Percentiles rank a stretch among this genome's conserved stretches.
Evolutionary conservation across 1,140 invertebrate genomes (phyloP).

Genomic region (Drosophila nikananu): DNA sequence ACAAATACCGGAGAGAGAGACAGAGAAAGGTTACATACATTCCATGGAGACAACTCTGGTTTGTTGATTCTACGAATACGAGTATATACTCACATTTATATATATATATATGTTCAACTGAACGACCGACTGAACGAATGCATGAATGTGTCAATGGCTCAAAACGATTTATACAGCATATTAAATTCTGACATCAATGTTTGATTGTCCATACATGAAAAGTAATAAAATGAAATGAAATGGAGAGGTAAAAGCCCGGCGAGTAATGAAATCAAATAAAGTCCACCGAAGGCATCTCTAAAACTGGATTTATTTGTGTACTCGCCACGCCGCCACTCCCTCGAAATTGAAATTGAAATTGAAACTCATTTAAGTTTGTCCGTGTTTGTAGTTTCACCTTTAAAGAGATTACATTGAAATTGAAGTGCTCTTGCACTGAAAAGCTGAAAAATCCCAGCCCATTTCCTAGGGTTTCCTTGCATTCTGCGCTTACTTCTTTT

Average conservation of each 20-base stretch:
- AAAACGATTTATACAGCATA: constrained; percentile 84
- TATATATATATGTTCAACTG: background rate
- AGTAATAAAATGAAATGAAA: constrained; percentile 33
- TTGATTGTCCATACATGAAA: constrained; percentile 66
- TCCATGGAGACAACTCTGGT: constrained; percentile 50
- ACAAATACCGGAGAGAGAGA: constrained; percentile 30
- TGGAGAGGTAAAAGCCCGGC: constrained; percentile 2
- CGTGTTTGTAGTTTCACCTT: constrained; percentile 74
- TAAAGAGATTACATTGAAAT: constrained; percentile 80
- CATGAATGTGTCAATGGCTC: constrained; percentile 83
- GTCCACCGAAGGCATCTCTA: constrained; percentile 46
- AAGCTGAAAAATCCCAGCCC: constrained; percentile 26
- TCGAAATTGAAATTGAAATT: constrained; percentile 25
- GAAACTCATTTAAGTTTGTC: constrained; percentile 73
- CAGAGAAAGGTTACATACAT: constrained; percentile 27
- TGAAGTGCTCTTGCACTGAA: constrained; percentile 64
- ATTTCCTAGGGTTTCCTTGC: constrained; percentile 22
- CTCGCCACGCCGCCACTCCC: constrained; percentile 17
- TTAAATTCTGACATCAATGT: constrained; percentile 84
- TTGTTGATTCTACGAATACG: constrained; percentile 65
- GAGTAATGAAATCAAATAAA: constrained; percentile 41
- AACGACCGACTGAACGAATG: constrained; percentile 45
- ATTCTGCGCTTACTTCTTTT: constrained; percentile 4
- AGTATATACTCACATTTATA: background rate
- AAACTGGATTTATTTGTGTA: constrained; percentile 62